Base-by-base conservation (phyloP, 2,888 invertebrate species). In the Drosophila emarginata region DNA sequence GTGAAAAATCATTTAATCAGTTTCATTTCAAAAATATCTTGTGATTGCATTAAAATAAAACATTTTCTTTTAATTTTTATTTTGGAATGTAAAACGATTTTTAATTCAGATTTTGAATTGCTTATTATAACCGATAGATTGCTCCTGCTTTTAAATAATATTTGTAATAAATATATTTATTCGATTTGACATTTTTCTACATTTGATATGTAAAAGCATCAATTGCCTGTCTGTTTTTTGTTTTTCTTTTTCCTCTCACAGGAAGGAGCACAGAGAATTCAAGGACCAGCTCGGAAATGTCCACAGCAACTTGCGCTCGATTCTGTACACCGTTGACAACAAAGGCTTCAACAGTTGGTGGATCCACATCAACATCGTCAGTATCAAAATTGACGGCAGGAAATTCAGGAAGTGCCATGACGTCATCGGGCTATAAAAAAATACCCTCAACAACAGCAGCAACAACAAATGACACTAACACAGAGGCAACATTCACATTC, bases 221-320 rank as follows among this genome's bases (percentile, higher is more conserved):
- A 54, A 54, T 32, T 54, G 54, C n/a, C 15, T 15, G 15, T 54
- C 28, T 54, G 12, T 54, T 36, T 2, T 54, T 54, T 2, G n/a
- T n/a, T n/a, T n/a, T n/a, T n/a, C n/a, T n/a, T n/a, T n/a, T n/a
- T n/a, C n/a, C n/a, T n/a, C n/a, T n/a, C n/a, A 50, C 15, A 65
- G 72, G 72, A 72, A 23, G 21, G 15, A 50, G 56, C 45, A 28
- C 40, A 56, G 39, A 52, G 58, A 58, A 58, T 57, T 45, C 15
- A 23, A 50, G 59, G 67, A 84, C 71, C 67, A 54, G 59, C 40
- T 57, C 12, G 45, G 71, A 73, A 74, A 91, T 91, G 91, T 91
- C 91, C 62, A 89, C 91, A 69, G 89, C 90, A 70, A 88, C 91
- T 72, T 91, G 90, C 66, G 88, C 90, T 56, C 91, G 90, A 61